phyloP scores from a whole-genome alignment of 2,113 vertebrate species.

The Sigmodon hispidus region DNA sequence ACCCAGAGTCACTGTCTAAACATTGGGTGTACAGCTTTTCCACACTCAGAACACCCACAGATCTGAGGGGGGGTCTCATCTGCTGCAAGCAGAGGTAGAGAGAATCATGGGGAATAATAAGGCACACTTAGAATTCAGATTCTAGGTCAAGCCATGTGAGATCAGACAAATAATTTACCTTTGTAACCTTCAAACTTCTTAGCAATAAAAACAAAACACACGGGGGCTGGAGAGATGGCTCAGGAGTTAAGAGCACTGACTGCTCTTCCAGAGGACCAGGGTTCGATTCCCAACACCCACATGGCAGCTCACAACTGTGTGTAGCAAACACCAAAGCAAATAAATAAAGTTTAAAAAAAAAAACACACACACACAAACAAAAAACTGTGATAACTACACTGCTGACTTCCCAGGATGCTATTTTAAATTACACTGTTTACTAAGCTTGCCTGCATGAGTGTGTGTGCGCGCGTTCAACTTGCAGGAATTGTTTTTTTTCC shows the following conservation, averaged over 20 bases:
- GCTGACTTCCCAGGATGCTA: neutral
- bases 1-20: neutral
- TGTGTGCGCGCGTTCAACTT: no score
- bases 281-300: no score
- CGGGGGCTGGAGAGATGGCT: no score
- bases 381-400: neutral
- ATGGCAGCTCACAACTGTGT: no score
- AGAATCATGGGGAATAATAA: neutral
- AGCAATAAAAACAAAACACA: neutral
- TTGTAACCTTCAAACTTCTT: slow-evolving; percentile 15
- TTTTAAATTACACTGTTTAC: neutral
- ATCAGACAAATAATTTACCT: slow-evolving; percentile 12
- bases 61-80: neutral
- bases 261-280: no score
- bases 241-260: no score
- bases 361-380: neutral
- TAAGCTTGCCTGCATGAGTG: neutral
- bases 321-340: no score
- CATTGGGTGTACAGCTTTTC: neutral
- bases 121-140: neutral
- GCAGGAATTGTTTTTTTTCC: neutral
- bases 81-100: neutral
- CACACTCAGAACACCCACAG: slow-evolving; percentile 1
- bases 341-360: no score
- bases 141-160: neutral